phyloP scores from a whole-genome alignment of 2,113 vertebrate genomes.

The Dryoscopus gambensis region DNA sequence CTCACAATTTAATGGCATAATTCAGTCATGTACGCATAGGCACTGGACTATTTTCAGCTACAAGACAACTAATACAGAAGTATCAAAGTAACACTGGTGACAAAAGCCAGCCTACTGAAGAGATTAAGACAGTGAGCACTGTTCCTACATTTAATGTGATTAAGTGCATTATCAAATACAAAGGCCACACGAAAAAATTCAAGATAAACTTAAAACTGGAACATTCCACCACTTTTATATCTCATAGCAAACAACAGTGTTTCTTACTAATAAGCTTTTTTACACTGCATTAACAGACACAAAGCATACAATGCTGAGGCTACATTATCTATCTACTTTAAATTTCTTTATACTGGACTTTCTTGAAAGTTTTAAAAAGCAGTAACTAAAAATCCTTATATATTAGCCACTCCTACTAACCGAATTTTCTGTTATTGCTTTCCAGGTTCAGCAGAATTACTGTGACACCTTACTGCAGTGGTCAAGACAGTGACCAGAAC shows the following conservation, averaged over 20 bases:
- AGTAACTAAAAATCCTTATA: not conserved
- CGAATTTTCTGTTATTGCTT: not conserved
- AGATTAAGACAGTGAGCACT: not conserved
- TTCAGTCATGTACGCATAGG: not conserved
- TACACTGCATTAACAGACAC: not conserved
- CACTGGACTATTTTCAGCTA: not conserved
- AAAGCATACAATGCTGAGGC: not conserved
- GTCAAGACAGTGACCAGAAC: not conserved
- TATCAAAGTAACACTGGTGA: not conserved
- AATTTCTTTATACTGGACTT: not conserved
- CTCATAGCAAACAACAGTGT: not conserved
- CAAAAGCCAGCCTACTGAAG: not conserved
- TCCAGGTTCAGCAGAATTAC: not conserved
- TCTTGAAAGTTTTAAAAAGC: not conserved
- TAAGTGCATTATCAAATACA: not conserved
- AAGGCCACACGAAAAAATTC: not conserved
- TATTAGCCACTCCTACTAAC: not conserved
- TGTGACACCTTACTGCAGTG: not conserved
- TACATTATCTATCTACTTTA: not conserved
- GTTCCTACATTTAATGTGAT: not conserved
- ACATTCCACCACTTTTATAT: not conserved
- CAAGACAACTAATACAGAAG: not conserved
- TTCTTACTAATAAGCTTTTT: not conserved
- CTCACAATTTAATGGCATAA: not conserved
- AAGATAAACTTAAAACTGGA: not conserved